Evolutionary conservation across 1,140 invertebrate species (phyloP), one percentile per base, ranked within the genome.

Genomic region (Helicoverpa zea): DNA sequence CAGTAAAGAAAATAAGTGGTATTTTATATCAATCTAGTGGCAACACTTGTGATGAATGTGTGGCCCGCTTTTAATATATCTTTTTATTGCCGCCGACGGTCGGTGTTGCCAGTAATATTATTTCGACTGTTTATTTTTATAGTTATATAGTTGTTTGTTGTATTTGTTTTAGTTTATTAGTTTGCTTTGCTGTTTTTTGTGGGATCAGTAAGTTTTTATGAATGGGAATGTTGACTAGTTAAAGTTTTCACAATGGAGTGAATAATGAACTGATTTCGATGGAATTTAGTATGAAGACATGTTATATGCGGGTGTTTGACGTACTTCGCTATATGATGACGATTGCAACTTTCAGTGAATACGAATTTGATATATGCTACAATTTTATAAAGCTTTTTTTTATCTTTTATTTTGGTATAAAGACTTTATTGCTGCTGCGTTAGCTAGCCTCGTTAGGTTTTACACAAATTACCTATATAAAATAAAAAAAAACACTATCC

Each of bases 41-140:
- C 85, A 90, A 88, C 90, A 89, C 81, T 92, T 92, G 91, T 91
- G 91, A 91, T 89, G 88, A 92, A 92, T 90, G 91, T 80, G 82
- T 76, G 75, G 82, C 83, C 80, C 83, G 88, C 86, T 90, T 92
- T 92, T 92, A 92, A 91, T 92, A 91, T 92, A 86, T 86, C 78
- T 90, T 91, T 92, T 92, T 92, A 92, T 91, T 91, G 90, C 90
- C 80, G 30, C 54, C 64, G 77, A 75, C 77, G 81, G 35, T 79
- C 59, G 18, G 63, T 52, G 54, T 18, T 68, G 30, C 14, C 14
- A 70, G 51, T 79, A 1, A 43, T 43, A 43, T 43, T 79, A 59
- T 79, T 68, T 54, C 12, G 29, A 35, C 47, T 47, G 35, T 79
- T 78, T 66, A 68, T 66, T 68, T 51, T 78, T 79, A 63, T 76